These are phyloP conservation scores for Orius insidiosus DNA, from an alignment of 1,140 invertebrate species.

Conservation along the genomic window DNA sequence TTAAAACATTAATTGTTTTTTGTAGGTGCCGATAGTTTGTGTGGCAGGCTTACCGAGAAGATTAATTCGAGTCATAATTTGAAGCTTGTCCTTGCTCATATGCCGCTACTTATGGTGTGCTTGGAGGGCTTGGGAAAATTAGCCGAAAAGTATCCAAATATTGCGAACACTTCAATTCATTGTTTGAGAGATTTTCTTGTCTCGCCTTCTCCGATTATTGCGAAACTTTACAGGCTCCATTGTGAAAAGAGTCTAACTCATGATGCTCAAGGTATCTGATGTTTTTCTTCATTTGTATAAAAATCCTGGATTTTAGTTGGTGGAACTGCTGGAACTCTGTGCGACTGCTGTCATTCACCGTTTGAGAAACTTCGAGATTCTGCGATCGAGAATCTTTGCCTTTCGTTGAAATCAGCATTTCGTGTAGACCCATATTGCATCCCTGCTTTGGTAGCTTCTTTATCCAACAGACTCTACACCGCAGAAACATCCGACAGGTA, in stretches of 20 bases:
- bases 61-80: conserved; percentile 84
- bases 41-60: conserved; percentile 82
- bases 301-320: conserved; percentile 11
- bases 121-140: conserved; percentile 85
- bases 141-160: conserved; percentile 87
- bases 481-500: conserved; percentile 63
- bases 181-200: conserved; percentile 87
- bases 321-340: conserved; percentile 11
- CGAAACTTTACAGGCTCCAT: conserved; percentile 65
- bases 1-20: conserved; percentile 15
- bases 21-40: conserved; percentile 84
- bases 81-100: conserved; percentile 78
- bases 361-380: conserved; percentile 81
- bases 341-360: conserved; percentile 31
- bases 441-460: conserved; percentile 79
- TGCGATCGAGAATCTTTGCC: conserved; percentile 90
- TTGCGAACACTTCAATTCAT: conserved; percentile 81
- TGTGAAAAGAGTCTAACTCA: conserved; percentile 22
- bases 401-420: conserved; percentile 76
- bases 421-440: conserved; percentile 79
- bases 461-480: conserved; percentile 87
- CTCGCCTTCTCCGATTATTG: conserved; percentile 84
- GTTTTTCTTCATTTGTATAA: neutral
- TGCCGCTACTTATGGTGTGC: conserved; percentile 86
- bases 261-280: conserved; percentile 17